Evolutionary conservation across 2,113 vertebrate genomes (phyloP), one percentile per base, ranked within the genome.

Genomic region (Gila orcuttii): DNA sequence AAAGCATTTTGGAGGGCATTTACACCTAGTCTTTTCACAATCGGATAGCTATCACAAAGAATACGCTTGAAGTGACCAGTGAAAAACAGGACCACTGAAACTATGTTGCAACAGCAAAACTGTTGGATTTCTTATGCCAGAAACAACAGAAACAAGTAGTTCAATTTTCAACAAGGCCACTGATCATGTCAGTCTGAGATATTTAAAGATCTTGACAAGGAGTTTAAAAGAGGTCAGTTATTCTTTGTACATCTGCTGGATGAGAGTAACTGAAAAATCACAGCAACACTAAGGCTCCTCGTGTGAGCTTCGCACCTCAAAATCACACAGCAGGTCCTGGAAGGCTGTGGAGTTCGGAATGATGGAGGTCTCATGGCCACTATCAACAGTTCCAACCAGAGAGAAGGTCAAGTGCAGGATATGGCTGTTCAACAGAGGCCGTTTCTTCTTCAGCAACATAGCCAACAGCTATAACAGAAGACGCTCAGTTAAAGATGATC

Each of bases 401-500:
- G 98, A 99, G 93, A 99, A 99, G 47, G 98, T 99, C 85, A 99
- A 94, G 89, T 99, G 98, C 19, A 99, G 96, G 88, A 99, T 99
- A 92, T 99, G 98, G 85, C 98, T 99, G 93, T 99, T 99, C 78
- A 99, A 95, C 85, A 99, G 96, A 3, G 96, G 95, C 1, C 98
- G 94, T 79, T 99, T 99, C 95, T 98, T 99, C 94, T 99, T 99
- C 82, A 99, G 92, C 86, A 99, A 92, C 98, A 99, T 99, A 6
- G 98, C 98, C 90, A 99, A 91, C 85, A 99, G 93, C 98, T 99
- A 87, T 3, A 28, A 31, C 75, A 86, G 5, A 88, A 71, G 50
- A 83, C 2, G 13, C 23, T 33, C 9, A 25, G 21, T 64, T 81
- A 47, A 74, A 81, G 25, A 50, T 25, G 25, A 50, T 21, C 15